Percentiles rank a stretch among this genome's conserved stretches.
phyloP scores from a whole-genome alignment of 1,140 invertebrate species.

The Chelonus insularis region DNA sequence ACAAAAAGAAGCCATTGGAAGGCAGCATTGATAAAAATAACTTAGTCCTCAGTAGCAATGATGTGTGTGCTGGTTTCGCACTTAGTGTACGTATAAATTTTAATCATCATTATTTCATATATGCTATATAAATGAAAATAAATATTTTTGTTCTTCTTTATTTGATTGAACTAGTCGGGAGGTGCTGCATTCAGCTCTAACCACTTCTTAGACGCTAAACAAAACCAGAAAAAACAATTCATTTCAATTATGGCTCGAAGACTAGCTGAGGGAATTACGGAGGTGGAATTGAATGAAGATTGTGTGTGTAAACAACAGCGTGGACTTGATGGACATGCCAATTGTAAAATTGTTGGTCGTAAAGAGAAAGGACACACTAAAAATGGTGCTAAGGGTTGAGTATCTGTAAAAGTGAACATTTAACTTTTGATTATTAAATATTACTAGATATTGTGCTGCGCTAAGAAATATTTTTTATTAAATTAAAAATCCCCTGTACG shows the following conservation, averaged over 20 bases:
- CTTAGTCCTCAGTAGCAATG: conserved; percentile 54
- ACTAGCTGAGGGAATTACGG: conserved; percentile 56
- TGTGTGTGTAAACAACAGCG: conserved; percentile 59
- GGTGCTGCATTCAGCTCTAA: conserved; percentile 62
- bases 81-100: conserved; percentile 55
- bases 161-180: conserved; percentile 59
- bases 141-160: neutral
- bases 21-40: conserved; percentile 59
- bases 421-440: no score
- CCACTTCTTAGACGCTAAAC: conserved; percentile 60
- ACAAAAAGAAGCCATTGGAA: conserved; percentile 64
- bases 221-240: conserved; percentile 64
- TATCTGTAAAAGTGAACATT: no score
- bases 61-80: conserved; percentile 64
- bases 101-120: no score
- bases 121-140: neutral
- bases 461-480: no score
- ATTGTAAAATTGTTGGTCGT: conserved; percentile 55
- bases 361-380: conserved; percentile 53
- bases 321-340: conserved; percentile 42
- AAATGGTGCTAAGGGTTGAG: conserved; percentile 40
- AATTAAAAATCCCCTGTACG: no score
- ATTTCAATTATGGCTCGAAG: conserved; percentile 58
- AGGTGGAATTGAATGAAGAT: conserved; percentile 55
- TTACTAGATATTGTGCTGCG: no score